These are phyloP conservation scores for Drosophila siamana DNA, from an alignment of 2,888 invertebrate species.

Conservation along the genomic window DNA sequence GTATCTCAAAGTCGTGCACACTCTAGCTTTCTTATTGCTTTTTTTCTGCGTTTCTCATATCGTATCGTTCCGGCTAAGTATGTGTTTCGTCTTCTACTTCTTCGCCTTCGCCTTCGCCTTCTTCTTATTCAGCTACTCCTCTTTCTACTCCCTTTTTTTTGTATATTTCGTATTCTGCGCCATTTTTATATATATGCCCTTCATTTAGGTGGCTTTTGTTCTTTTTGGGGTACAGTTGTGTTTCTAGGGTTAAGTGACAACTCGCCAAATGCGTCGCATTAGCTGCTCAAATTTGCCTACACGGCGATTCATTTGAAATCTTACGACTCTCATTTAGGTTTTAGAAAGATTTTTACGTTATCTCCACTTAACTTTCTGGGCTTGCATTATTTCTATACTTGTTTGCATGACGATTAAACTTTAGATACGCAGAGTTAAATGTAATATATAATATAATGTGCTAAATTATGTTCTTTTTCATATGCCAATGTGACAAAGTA, in stretches of 20 bases:
- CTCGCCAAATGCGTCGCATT: slow-evolving; percentile 40
- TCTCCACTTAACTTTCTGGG: too few relatives aligned
- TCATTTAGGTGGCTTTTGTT: slow-evolving; percentile 74
- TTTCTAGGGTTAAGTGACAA: slow-evolving; percentile 66
- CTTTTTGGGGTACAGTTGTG: slow-evolving; percentile 76
- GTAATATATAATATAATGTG: too few relatives aligned
- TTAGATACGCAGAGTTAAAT: too few relatives aligned
- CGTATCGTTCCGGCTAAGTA: slow-evolving; percentile 47
- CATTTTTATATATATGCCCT: slow-evolving; percentile 73
- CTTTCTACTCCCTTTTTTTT: slow-evolving; percentile 20
- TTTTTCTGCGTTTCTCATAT: slow-evolving; percentile 20
- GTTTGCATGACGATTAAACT: too few relatives aligned
- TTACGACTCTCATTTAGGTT: too few relatives aligned
- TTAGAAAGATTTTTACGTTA: too few relatives aligned
- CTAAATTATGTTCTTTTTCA: too few relatives aligned
- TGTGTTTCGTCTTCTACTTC: slow-evolving; percentile 31
- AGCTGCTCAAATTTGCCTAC: slow-evolving; percentile 41
- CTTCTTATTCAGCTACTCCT: slow-evolving; percentile 7
- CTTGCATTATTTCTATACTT: too few relatives aligned
- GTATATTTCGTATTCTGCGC: slow-evolving; percentile 41
- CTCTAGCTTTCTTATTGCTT: neutral
- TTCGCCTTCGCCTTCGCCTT: slow-evolving; percentile 8
- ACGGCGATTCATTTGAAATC: slow-evolving; percentile 10
- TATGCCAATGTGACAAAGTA: too few relatives aligned
- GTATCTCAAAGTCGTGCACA: neutral